Base-by-base conservation (phyloP, 92 coral and sea anemone species). In the Muricea muricata region DNA sequence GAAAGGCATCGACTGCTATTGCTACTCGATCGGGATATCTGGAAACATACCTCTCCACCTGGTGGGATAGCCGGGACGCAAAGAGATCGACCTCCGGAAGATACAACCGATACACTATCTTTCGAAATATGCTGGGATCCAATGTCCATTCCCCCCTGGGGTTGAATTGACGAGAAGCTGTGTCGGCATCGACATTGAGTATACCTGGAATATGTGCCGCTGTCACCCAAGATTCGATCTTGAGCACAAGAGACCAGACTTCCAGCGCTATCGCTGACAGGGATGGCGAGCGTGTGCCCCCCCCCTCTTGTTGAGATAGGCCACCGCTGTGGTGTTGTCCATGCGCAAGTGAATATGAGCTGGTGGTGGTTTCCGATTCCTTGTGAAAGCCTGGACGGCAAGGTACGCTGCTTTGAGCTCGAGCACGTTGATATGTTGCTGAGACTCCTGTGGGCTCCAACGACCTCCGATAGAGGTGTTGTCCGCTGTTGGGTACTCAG, bases 161-260 rank as follows among this genome's bases (percentile, higher is more conserved):
- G 40, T 81, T 47, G 73, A 85, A 78, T n/a, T 42, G 46, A 14
- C 79, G 60, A 1, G 92, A 89, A 13, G 84, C 85, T 20, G 31
- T 91, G 92, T 92, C 93, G 88, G 84, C 97, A 57, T 77, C 82
- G 18, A 21, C 35, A 31, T 92, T 91, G 32, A 93, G 88, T 31
- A 54, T 65, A 4, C 92, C 89, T 7, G 87, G 89, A 10, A 89
- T 85, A 65, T 85, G 92, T 5, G 50, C 14, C 12, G 50, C 50
- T 45, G 50, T 45, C 8, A 45, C 50, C 50, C 50, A 45, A 6
- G 50, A 37, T 37, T 17, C 12, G 50, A 45, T 45, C 50, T 45
- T 12, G 12, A 45, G 50, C 1, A 45, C 50, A 5, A 8, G 50
- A 12, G 50, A 45, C 8, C 50, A 45, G 15, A 12, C 14, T 45